Evolutionary conservation across 1,140 invertebrate genomes (phyloP).

Genomic region (Helicoverpa zea): DNA sequence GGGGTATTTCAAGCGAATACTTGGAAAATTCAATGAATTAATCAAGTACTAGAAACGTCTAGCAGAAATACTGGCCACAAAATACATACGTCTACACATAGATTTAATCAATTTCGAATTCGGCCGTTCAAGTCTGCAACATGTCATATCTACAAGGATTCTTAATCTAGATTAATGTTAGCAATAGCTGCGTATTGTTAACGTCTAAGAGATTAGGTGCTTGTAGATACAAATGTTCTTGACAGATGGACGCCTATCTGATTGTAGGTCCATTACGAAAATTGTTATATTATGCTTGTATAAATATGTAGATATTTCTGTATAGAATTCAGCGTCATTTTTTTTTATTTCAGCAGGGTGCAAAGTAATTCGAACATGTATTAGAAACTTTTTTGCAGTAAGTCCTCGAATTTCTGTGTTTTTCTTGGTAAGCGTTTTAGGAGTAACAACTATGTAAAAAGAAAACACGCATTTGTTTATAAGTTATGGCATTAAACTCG

Average conservation of each 20-base stretch:
- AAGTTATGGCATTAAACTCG: too few relatives aligned
- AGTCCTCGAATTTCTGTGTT: too few relatives aligned
- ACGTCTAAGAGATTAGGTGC: conserved; percentile 1
- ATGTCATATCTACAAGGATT: not conserved
- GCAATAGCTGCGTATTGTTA: conserved; percentile 13
- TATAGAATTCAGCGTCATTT: too few relatives aligned
- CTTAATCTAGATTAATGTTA: conserved; percentile 26
- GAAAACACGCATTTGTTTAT: too few relatives aligned
- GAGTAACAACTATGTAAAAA: too few relatives aligned
- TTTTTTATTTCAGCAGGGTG: too few relatives aligned
- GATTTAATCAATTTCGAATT: not conserved
- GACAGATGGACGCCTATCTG: not conserved
- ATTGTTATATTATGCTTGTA: too few relatives aligned
- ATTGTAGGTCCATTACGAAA: not conserved
- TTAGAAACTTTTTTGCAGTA: too few relatives aligned
- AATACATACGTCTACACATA: not conserved
- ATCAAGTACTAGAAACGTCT: not conserved
- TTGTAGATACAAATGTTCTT: conserved; percentile 14
- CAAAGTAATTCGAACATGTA: too few relatives aligned
- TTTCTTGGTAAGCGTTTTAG: too few relatives aligned
- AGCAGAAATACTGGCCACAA: too few relatives aligned
- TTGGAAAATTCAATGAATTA: not conserved
- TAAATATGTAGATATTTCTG: too few relatives aligned
- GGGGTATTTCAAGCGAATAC: not conserved
- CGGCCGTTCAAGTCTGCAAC: not conserved